Conservation (phyloP, 2,797 vertebrate species). For the Enteromius trimaculatus region DNA sequence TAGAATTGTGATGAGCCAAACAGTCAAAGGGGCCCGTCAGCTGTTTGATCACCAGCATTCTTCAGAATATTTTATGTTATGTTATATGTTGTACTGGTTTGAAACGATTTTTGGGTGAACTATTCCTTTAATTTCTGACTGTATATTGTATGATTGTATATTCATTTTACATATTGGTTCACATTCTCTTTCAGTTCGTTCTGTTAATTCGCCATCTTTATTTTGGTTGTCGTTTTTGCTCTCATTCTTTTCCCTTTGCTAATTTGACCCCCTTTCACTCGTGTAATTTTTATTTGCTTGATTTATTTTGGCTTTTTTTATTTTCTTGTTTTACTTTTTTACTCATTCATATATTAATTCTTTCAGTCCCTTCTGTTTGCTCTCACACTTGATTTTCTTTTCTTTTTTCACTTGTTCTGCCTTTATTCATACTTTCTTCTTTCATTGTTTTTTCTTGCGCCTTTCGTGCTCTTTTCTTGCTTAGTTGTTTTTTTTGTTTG, state of each 20-base stretch:
- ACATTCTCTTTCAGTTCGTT: neutral
- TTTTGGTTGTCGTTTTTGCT: no score
- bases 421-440: neutral
- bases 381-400: constrained; percentile 7
- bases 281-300: neutral
- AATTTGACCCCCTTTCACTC: neutral
- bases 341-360: neutral
- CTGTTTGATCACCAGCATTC: neutral
- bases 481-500: neutral
- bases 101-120: neutral
- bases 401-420: neutral
- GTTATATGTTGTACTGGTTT: neutral
- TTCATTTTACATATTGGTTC: neutral
- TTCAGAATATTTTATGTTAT: neutral
- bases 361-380: neutral
- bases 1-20: neutral
- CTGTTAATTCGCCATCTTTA: neutral
- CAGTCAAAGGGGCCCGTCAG: neutral
- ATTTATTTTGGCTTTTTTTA: constrained; percentile 9
- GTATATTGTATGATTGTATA: no score
- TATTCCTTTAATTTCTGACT: neutral
- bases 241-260: no score
- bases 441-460: neutral
- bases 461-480: neutral
- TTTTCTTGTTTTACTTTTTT: neutral